Conservation (phyloP, 2,113 vertebrate species). For the Passer montanus region DNA sequence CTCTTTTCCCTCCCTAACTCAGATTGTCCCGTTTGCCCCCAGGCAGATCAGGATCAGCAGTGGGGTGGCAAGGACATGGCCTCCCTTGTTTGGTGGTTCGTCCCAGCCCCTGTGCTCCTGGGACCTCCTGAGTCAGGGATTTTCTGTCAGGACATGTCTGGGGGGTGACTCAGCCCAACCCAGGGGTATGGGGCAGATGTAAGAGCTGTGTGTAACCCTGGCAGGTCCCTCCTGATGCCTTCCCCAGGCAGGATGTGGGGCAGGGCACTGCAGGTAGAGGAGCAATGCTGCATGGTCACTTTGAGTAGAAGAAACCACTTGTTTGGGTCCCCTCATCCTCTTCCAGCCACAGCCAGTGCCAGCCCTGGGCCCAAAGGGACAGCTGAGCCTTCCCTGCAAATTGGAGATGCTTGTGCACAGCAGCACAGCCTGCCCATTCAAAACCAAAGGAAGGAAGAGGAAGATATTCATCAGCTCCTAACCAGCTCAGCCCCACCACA, state of each 20-base stretch:
- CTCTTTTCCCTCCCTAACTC: neutral
- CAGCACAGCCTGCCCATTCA: neutral
- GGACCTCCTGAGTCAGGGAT: neutral
- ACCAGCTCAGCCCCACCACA: neutral
- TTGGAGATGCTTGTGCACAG: neutral
- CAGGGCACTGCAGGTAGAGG: neutral
- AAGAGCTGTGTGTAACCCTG: neutral
- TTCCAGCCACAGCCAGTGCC: neutral
- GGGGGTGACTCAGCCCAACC: neutral
- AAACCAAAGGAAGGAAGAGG: neutral
- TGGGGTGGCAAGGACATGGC: neutral
- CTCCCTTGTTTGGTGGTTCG: neutral
- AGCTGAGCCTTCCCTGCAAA: neutral
- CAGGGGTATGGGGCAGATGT: rapidly evolving
- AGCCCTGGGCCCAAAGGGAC: neutral
- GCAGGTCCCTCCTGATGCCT: neutral
- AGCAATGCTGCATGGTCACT: neutral
- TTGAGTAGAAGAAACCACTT: neutral
- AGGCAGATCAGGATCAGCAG: neutral
- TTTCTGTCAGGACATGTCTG: neutral
- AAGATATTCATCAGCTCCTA: neutral
- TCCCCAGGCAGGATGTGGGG: rapidly evolving
- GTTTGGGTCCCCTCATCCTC: neutral
- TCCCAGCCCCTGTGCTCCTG: neutral
- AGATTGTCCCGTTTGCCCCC: neutral